Evolutionary conservation across 2,888 invertebrate genomes (phyloP), one percentile per base, ranked within the genome.

Genomic region (Argynnis bischoffii): DNA sequence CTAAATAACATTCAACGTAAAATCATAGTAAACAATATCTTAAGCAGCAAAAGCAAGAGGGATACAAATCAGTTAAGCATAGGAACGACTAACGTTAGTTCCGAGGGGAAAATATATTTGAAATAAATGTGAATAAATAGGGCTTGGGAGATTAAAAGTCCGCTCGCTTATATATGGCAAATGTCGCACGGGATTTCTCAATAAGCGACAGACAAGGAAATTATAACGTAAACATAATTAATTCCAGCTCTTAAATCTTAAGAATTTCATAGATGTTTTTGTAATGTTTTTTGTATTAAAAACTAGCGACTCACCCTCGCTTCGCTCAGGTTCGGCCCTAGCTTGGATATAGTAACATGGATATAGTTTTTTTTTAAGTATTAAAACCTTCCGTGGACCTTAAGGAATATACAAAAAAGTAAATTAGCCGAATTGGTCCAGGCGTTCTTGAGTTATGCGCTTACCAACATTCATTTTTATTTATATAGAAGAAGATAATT

Each of bases 41-140:
- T 76, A 76, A 80, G 82, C 83, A 82, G 84, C 86, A 84, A 87
- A 83, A 86, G 85, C 81, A 80, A 81, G 75, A 80, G 78, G 80
- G 77, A 81, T 85, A 88, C 87, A 88, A 90, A 90, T 89, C 87
- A 89, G 86, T 85, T 85, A 83, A 87, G 83, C 80, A 82, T 35
- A 83, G 82, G 87, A 84, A 88, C 59, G 59, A 31, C 48, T 48
- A 89, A 86, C 79, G 87, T 83, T 85, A 48, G 87, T 87, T 89
- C 90, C 88, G 84, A 82, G 83, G 86, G 87, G 85, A 83, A 85
- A 90, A 89, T 89, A 88, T 89, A 86, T 89, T 89, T 86, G 83
- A 82, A 85, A 89, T 90, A 88, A 89, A 90, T 88, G 87, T 85
- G 84, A 89, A 90, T 89, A 90, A 90, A 90, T 90, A 89, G 88